phyloP scores from a whole-genome alignment of 2,113 vertebrate genomes.

The Himantopus leucocephalus region DNA sequence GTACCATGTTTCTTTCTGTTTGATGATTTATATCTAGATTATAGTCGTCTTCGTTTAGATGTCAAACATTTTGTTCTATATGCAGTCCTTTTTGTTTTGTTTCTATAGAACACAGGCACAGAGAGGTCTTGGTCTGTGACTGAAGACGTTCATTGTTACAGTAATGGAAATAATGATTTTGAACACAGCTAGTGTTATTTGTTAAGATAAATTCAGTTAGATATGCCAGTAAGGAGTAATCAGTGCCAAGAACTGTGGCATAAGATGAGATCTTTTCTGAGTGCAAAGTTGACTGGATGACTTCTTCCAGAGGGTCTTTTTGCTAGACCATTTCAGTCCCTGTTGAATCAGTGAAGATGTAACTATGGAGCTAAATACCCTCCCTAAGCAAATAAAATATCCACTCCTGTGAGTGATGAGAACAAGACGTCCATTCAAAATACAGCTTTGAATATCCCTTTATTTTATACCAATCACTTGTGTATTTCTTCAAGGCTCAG shows the following conservation, averaged over 20 bases:
- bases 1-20: neutral
- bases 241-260: neutral
- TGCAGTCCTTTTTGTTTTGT: neutral
- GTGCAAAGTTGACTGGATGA: neutral
- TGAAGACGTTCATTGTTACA: neutral
- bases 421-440: neutral
- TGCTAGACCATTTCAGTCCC: neutral
- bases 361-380: neutral
- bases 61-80: neutral
- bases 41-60: neutral
- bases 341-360: neutral
- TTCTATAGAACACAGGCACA: neutral
- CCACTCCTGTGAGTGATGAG: neutral
- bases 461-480: neutral
- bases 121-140: neutral
- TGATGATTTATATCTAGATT: neutral
- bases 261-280: neutral
- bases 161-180: neutral
- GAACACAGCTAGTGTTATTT: neutral
- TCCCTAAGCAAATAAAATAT: neutral
- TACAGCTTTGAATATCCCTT: neutral
- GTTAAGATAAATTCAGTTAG: neutral
- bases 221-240: neutral
- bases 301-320: neutral
- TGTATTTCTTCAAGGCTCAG: neutral